Evolutionary conservation across 2,113 vertebrate species (phyloP).

Genomic region (Daphoenositta chrysoptera): DNA sequence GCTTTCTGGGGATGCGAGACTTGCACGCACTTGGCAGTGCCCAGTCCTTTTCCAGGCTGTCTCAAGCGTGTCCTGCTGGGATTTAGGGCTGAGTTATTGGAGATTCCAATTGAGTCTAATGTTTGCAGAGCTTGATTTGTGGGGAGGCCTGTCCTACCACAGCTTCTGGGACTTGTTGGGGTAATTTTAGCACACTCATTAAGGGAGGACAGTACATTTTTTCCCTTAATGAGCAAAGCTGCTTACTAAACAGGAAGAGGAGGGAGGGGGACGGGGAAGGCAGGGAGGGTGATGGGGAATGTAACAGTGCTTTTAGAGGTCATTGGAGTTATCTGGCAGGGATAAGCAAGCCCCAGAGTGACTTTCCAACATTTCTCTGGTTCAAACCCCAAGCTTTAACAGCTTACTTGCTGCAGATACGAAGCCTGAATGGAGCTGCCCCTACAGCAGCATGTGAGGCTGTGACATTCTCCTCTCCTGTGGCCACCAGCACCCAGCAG

Average conservation of each 20-base stretch:
- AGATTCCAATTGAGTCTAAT: neutral
- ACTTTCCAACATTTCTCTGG: neutral
- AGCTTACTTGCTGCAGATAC: neutral
- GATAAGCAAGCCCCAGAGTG: neutral
- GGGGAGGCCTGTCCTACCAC: neutral
- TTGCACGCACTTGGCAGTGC: neutral
- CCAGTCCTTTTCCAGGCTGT: neutral
- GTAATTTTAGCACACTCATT: slow-evolving; percentile 30
- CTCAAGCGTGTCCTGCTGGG: neutral
- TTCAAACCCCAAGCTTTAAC: neutral
- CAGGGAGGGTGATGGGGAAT: neutral
- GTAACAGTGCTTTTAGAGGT: slow-evolving; percentile 17
- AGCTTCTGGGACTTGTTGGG: neutral
- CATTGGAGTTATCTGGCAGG: neutral
- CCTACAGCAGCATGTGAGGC: neutral
- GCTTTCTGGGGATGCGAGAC: fast-evolving
- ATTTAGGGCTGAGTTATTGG: neutral
- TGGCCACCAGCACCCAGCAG: neutral
- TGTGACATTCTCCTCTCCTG: neutral
- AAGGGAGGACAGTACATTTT: slow-evolving; percentile 5
- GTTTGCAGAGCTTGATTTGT: neutral
- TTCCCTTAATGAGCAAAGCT: slow-evolving; percentile 43
- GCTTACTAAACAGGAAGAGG: slow-evolving; percentile 17
- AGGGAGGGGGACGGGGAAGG: neutral
- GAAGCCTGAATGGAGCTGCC: neutral